Conservation (phyloP, 2,113 vertebrate genomes). For the Melanerpes aurifrons region DNA sequence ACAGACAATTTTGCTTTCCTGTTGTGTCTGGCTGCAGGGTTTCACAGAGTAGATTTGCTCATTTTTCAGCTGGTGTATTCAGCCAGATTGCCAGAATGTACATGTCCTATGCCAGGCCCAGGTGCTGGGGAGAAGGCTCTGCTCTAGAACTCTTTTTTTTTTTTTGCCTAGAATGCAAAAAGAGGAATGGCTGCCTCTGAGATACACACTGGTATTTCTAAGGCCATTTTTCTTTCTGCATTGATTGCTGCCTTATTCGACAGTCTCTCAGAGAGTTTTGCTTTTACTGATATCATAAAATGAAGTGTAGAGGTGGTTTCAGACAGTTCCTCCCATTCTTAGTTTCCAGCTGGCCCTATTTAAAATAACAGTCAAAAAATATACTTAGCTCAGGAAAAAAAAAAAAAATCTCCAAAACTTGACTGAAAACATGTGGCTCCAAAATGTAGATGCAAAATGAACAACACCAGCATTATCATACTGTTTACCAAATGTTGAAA, state of each 20-base stretch:
- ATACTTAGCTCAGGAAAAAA: not conserved
- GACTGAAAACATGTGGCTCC: slow-evolving; percentile 23
- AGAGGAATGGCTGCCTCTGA: not conserved
- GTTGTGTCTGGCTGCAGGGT: not conserved
- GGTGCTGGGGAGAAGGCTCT: not conserved
- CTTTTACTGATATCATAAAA: not conserved
- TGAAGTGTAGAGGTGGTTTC: not conserved
- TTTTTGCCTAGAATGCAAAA: not conserved
- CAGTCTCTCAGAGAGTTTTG: not conserved
- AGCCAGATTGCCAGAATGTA: not conserved
- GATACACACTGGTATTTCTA: not conserved
- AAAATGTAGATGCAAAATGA: slow-evolving; percentile 35
- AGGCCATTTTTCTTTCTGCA: not conserved
- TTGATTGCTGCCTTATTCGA: not conserved
- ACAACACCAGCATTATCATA: slow-evolving; percentile 11
- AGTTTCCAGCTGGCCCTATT: not conserved
- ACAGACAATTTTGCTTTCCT: slow-evolving; percentile 25
- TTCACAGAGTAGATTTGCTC: not conserved
- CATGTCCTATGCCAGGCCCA: not conserved
- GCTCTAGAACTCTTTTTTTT: not conserved
- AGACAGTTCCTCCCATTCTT: not conserved
- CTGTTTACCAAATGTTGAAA: slow-evolving; percentile 44
- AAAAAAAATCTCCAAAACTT: slow-evolving; percentile 9
- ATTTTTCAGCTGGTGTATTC: not conserved
- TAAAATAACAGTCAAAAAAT: not conserved